phyloP scores from a whole-genome alignment of 2,113 vertebrate genomes.

The Herpetotheres cachinnans region DNA sequence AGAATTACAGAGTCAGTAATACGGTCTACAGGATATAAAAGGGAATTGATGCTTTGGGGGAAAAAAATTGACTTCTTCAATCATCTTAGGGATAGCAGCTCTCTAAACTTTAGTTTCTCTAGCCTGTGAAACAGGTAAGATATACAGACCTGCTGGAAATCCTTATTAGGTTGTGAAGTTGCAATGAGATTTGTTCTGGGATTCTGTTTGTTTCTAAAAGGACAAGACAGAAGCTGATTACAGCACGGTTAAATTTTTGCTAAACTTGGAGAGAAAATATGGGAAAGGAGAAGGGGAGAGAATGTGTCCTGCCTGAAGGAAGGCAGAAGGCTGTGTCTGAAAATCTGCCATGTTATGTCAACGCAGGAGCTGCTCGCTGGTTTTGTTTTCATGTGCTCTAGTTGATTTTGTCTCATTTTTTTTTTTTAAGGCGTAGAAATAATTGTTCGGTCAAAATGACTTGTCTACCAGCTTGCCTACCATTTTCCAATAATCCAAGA shows the following conservation, averaged over 20 bases:
- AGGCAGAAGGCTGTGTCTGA: not conserved
- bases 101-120: not conserved
- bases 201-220: not conserved
- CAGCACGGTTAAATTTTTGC: not conserved
- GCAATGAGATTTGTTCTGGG: not conserved
- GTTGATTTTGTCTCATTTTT: not conserved
- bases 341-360: not conserved
- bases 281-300: not conserved
- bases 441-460: not conserved
- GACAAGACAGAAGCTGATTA: not conserved
- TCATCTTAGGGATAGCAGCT: not conserved
- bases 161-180: not conserved
- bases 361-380: not conserved
- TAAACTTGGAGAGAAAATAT: not conserved
- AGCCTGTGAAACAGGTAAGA: not conserved
- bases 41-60: not conserved
- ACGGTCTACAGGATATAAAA: not conserved
- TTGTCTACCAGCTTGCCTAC: not conserved
- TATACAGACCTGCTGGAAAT: not conserved
- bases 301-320: not conserved
- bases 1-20: not conserved
- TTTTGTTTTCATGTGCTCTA: not conserved
- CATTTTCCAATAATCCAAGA: not conserved
- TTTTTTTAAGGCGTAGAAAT: not conserved
- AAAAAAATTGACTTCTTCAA: rapidly evolving